These are phyloP conservation scores for Diceros bicornis DNA, from an alignment of 2,797 vertebrate genomes.

Conservation along the genomic window DNA sequence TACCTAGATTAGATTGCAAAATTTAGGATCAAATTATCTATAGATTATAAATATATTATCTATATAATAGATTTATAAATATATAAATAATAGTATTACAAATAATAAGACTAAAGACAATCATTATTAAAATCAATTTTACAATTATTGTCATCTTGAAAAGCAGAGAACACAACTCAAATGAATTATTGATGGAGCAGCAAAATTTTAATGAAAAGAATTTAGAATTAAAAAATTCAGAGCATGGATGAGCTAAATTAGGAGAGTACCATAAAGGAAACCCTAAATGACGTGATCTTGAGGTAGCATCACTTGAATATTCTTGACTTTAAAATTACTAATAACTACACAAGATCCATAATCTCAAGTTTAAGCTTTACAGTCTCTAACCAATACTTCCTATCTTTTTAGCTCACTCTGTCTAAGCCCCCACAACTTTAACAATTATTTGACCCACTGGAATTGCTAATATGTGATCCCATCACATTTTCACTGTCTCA, in stretches of 20 bases:
- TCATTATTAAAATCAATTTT: background rate
- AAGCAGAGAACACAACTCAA: background rate
- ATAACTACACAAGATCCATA: background rate
- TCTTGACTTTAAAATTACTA: background rate
- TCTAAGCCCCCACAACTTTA: background rate
- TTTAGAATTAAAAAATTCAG: background rate
- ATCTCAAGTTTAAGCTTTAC: background rate
- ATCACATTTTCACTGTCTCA: background rate
- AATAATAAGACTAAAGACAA: background rate
- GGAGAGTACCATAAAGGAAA: slow-evolving; percentile 16
- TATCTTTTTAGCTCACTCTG: background rate
- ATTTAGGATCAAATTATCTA: background rate
- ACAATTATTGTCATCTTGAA: background rate
- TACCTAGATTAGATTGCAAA: background rate
- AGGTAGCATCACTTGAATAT: background rate
- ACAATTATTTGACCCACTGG: background rate
- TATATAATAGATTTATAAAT: background rate
- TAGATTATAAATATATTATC: background rate
- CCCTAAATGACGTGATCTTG: background rate
- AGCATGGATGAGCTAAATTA: background rate
- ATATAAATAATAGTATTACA: background rate
- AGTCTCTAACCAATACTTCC: background rate
- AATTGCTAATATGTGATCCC: background rate
- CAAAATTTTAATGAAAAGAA: slow-evolving; percentile 38
- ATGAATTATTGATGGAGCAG: background rate